phyloP scores from a whole-genome alignment of 53 echinoderm and acorn worm genomes.

The Hippasteria phrygiana region DNA sequence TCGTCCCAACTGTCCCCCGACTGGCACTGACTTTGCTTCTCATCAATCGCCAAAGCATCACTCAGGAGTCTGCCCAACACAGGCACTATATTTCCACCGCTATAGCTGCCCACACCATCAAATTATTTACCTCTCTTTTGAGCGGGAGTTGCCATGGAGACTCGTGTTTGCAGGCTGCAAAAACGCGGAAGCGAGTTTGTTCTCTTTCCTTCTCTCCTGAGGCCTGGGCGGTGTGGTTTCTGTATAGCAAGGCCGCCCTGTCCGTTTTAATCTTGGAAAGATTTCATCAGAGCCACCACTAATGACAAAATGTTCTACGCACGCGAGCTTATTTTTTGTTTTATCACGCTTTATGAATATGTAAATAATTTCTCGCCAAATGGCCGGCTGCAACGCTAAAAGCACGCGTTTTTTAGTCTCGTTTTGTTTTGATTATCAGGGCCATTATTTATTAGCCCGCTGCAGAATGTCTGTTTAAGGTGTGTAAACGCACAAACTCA shows the following conservation, averaged over 20 bases:
- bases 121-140: not conserved
- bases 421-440: not conserved
- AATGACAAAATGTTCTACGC: not conserved
- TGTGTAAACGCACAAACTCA: not conserved
- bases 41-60: not conserved
- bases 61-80: not conserved
- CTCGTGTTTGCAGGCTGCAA: not conserved
- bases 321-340: not conserved
- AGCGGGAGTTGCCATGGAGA: slow-evolving; percentile 7
- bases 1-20: no score
- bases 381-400: not conserved
- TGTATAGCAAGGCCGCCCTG: not conserved
- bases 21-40: not conserved
- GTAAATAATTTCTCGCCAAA: not conserved
- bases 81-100: not conserved
- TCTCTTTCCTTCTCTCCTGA: not conserved
- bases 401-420: not conserved
- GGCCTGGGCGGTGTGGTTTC: not conserved
- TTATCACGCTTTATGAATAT: not conserved
- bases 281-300: not conserved
- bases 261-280: not conserved
- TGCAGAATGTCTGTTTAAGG: no score
- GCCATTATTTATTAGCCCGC: not conserved
- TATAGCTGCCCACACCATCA: not conserved
- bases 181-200: not conserved